Base-by-base conservation (phyloP, 2,113 vertebrate genomes). In the Muntiacus muntjak region DNA sequence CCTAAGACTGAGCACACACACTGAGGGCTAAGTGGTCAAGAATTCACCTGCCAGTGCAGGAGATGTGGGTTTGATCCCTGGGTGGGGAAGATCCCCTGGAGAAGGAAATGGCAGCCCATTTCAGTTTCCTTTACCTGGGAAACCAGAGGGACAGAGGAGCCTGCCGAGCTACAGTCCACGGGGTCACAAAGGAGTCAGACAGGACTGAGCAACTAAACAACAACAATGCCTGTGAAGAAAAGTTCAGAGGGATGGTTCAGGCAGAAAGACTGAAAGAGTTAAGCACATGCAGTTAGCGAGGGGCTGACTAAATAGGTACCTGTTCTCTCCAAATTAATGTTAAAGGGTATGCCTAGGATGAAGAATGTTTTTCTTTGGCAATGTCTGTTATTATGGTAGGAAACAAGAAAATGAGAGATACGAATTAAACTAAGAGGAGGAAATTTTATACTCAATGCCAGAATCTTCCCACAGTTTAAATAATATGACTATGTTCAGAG, bases 361-460 rank as follows among this genome's bases (percentile, higher is more conserved):
- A 94, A 94, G 55, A 94, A 79, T 30, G 45, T 16, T n/a, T 81
- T 76, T 14, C 81, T 89, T 81, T 7, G n/a, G 11, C 84, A 58
- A 76, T 91, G 97, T 94, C 83, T 95, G 74, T 89, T 91, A 95
- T 9, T 62, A 45, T 47, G 14, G n/a, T 60, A 58, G 83, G 60
- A 89, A 95, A 87, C 62, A 91, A 36, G 21, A 52, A 67, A 89
- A 17, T 90, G 78, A 91, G 47, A 50, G 14, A 50, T 4, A 78
- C 26, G 28, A 96, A 93, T 91, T 40, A 93, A 96, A 94, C 57
- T 87, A 96, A 97, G 60, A 36, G 62, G 78, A 96, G 33, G 54
- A 96, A 97, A 91, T 81, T 93, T 55, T 89, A 97, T 76, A 28
- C 36, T 98, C 81, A 82, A 95, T 89, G 74, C 6, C 52, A 89